Evolutionary conservation across 1,140 invertebrate genomes (phyloP), one percentile per base, ranked within the genome.

Genomic region (Lepidurus packardi): DNA sequence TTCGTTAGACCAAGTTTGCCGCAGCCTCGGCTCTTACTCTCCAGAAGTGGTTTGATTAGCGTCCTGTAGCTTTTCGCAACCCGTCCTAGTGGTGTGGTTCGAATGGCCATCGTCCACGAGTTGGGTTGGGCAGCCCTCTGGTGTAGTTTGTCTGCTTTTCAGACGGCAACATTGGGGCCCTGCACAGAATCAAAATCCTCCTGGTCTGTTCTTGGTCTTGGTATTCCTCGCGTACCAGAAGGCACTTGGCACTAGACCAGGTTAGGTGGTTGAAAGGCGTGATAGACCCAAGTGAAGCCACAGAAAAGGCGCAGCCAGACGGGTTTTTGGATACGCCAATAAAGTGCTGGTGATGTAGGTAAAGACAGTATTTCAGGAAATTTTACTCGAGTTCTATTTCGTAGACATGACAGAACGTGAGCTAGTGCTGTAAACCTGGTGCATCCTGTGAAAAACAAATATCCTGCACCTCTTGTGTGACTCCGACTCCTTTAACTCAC

Each of bases 81-180:
- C 53, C 53, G 21, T 65, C 53, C 53, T 65, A n/a, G 16, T 13
- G 53, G 16, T n/a, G 53, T 7, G 53, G 53, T 65, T 65, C 53
- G 21, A 65, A 16, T 65, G 53, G 53, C 53, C 53, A 65, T 65
- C 53, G 21, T 65, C 53, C 53, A 65, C n/a, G 53, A n/a, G 53
- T 65, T 21, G 53, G 53, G 53, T 65, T 65, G 16, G 53, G 53
- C 53, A 65, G 53, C 53, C 53, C 53, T 65, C 53, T 65, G 53
- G 53, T 65, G 34, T 34, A 4, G 34, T 34, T 34, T 34, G 34
- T 34, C 34, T 34, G 34, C 34, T 34, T 34, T 34, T 34, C 34
- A 34, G 34, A 34, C 34, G 34, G 34, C 34, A 2, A 4, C 34
- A 34, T 65, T 65, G 53, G 21, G 53, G 16, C 21, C 9, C 53